Evolutionary conservation across 2,113 vertebrate species (phyloP).

Genomic region (Myotis davidii): DNA sequence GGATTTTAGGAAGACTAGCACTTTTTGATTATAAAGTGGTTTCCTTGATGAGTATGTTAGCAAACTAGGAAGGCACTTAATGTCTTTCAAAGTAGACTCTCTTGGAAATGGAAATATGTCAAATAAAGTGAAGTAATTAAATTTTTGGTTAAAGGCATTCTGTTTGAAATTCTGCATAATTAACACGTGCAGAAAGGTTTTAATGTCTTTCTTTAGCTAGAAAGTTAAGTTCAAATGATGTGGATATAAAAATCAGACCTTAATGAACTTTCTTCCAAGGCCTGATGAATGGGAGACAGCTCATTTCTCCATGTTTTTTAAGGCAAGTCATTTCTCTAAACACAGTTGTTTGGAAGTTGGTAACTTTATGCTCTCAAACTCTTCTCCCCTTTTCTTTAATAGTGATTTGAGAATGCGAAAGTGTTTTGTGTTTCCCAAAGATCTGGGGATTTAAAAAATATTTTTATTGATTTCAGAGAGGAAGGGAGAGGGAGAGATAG

Average conservation of each 20-base stretch:
- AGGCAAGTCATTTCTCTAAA: constrained; percentile 12
- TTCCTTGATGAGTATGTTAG: not conserved
- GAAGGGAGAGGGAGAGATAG: too few relatives aligned
- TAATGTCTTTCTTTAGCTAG: not conserved
- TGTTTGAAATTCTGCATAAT: constrained; percentile 14
- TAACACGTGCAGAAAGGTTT: not conserved
- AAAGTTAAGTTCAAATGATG: constrained; percentile 43
- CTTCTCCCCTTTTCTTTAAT: not conserved
- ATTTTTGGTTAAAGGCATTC: not conserved
- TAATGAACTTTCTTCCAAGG: not conserved
- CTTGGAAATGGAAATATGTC: not conserved
- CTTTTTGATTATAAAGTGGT: not conserved
- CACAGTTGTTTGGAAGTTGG: constrained; percentile 16
- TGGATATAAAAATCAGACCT: not conserved
- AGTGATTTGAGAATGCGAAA: not conserved
- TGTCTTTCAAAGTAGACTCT: not conserved
- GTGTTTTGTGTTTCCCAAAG: constrained; percentile 29
- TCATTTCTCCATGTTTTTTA: constrained; percentile 29
- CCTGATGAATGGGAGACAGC: not conserved
- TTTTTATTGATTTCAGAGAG: too few relatives aligned
- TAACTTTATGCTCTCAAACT: not conserved
- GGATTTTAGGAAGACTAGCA: not conserved
- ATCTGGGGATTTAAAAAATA: not conserved
- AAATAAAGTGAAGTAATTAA: constrained; percentile 17
- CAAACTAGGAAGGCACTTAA: not conserved